Conservation (phyloP, 2,113 vertebrate species). For the Agelaius phoeniceus region DNA sequence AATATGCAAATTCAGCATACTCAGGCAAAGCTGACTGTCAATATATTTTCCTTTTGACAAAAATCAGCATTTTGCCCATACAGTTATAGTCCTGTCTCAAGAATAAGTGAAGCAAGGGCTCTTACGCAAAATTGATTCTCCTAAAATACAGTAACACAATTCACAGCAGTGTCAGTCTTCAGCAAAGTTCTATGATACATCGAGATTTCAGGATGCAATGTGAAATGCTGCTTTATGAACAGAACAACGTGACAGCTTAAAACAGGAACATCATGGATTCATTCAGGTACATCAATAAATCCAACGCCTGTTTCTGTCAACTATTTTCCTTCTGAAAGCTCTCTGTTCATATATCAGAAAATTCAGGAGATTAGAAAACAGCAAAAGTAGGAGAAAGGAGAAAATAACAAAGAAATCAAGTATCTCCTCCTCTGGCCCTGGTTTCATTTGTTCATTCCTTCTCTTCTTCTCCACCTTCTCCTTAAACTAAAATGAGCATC, state of each 20-base stretch:
- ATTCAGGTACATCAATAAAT: neutral
- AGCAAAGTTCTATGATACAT: neutral
- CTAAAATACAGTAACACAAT: neutral
- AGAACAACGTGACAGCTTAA: neutral
- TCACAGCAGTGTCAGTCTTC: neutral
- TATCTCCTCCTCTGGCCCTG: neutral
- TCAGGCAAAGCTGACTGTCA: neutral
- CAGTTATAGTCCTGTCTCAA: neutral
- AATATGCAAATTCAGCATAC: neutral
- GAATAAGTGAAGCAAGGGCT: neutral
- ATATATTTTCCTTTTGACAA: neutral
- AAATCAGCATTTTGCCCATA: neutral
- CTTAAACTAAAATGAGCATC: neutral
- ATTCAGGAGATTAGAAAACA: neutral
- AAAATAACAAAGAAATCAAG: neutral
- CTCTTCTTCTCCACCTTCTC: neutral
- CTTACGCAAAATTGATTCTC: neutral
- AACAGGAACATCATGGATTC: neutral
- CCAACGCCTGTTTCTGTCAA: accelerated
- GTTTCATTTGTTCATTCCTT: neutral
- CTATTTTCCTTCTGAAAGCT: neutral
- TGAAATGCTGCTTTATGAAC: neutral
- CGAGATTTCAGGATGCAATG: neutral
- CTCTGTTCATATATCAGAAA: neutral
- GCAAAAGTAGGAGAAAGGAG: neutral